Evolutionary conservation across 2,888 invertebrate genomes (phyloP), one percentile per base, ranked within the genome.

Genomic region (Pharmacophagus antenor): DNA sequence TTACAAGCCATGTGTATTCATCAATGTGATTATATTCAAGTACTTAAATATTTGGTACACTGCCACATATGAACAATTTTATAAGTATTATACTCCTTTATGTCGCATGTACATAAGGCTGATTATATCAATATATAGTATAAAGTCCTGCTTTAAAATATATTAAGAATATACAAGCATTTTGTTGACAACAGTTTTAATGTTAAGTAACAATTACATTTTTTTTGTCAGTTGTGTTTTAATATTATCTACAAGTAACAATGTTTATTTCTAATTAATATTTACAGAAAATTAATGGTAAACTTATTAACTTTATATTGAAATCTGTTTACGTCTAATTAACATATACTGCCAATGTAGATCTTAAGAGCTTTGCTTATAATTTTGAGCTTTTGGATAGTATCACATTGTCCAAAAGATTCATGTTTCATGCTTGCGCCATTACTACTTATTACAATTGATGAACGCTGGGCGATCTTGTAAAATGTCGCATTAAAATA

Each of bases 51-150:
- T 65, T 66, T 65, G 67, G 63, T 68, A 65, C 67, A 71, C 67
- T 76, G 73, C 74, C 74, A 73, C 74, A 72, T 70, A 63, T 70
- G 67, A 70, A 70, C 71, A 71, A 74, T 72, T 65, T 70, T 73
- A 68, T 77, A 74, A 65, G 61, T 79, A 73, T 72, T 71, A 70
- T 67, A 65, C 62, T 65, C 66, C 65, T 65, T 72, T 74, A 73
- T 70, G 74, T 73, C 69, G 79, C 80, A 71, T 85, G 82, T 85
- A 85, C 68, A 84, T 84, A 85, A 82, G 80, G 82, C 81, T 85
- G 80, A 82, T 73, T 70, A 67, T 73, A 73, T 46, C 46, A 37
- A 46, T 50, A 50, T n/a, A n/a, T n/a, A 47, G 52, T 17, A 67
- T 79, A 76, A 73, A 69, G 63, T 63, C 67, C 77, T 71, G 70